Base-by-base conservation (phyloP, 2,888 invertebrate genomes). In the Nomada flava region DNA sequence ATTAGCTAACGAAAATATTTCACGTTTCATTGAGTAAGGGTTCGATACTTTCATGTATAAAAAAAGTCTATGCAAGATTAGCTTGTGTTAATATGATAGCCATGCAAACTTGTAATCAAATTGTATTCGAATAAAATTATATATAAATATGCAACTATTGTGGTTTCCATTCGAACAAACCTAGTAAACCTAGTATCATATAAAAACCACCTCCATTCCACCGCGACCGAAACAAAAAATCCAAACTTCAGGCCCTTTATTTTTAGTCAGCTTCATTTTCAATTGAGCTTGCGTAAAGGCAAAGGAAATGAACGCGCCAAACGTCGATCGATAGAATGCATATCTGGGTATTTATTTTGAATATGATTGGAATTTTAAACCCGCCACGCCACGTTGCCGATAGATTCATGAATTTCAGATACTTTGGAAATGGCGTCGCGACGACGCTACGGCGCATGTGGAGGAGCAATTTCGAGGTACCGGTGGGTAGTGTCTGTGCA, bases 391-490 rank as follows among this genome's bases (percentile, higher is more conserved):
- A 53, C 71, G 68, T 63, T 55, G 64, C 72, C 82, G 76, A 73
- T 70, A 60, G 82, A 82, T 83, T 83, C 82, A 83, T 83, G 82
- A 83, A 83, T 82, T 83, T 83, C 76, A 83, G 73, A 83, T 83
- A 82, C 55, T n/a, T 42, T 52, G 26, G 47, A 72, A 73, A 20
- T 29, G 72, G 69, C 72, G 76, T 64, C 68, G 72, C 59, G 59
- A 62, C 68, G 60, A 23, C 64, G 64, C 67, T 26, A 60, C 47
- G 60, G 42, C 71, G 52, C n/a, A 71, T 36, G 50, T 55, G 42
- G 55, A 44, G 52, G 62, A 63, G 50, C 57, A 75, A 82, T 75
- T 75, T 67, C 64, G 44, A 52, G 57, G 15, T 26, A 44, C 10
- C 59, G 15, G 23, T 23, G 11, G 20, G 23, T 55, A 59, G 55